These are phyloP conservation scores for Willisornis vidua DNA, from an alignment of 2,113 vertebrate species.

Conservation along the genomic window DNA sequence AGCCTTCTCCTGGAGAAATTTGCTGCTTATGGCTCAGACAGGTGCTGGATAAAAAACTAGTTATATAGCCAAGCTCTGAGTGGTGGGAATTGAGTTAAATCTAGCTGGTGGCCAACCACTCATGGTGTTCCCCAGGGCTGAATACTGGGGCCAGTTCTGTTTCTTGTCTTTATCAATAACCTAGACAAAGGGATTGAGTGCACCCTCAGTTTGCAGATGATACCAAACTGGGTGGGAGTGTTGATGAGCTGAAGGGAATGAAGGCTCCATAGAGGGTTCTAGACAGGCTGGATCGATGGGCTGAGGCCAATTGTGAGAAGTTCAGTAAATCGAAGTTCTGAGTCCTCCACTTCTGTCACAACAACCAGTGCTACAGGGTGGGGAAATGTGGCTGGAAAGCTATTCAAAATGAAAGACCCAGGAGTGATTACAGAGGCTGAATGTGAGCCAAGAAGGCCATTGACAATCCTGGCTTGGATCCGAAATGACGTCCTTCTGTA, in stretches of 20 bases:
- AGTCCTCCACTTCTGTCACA: neutral
- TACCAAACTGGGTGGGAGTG: neutral
- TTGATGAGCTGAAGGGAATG: neutral
- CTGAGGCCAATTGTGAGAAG: neutral
- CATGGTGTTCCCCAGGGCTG: neutral
- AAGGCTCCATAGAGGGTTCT: neutral
- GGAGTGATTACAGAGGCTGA: neutral
- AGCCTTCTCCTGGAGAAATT: neutral
- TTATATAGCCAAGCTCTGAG: neutral
- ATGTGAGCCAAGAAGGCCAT: neutral
- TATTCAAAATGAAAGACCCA: neutral
- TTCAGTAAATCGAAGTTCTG: rapidly evolving
- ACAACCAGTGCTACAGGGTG: neutral
- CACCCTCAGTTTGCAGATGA: neutral
- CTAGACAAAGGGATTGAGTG: neutral
- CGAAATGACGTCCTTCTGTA: neutral
- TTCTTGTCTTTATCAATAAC: neutral
- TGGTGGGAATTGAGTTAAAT: neutral
- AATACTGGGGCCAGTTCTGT: neutral
- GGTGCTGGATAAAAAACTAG: neutral
- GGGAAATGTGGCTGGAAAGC: neutral
- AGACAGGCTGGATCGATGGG: neutral
- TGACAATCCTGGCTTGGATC: neutral
- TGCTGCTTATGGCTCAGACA: neutral
- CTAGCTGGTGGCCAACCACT: neutral